phyloP scores from a whole-genome alignment of 2,888 invertebrate species.

The Julus scanicus region DNA sequence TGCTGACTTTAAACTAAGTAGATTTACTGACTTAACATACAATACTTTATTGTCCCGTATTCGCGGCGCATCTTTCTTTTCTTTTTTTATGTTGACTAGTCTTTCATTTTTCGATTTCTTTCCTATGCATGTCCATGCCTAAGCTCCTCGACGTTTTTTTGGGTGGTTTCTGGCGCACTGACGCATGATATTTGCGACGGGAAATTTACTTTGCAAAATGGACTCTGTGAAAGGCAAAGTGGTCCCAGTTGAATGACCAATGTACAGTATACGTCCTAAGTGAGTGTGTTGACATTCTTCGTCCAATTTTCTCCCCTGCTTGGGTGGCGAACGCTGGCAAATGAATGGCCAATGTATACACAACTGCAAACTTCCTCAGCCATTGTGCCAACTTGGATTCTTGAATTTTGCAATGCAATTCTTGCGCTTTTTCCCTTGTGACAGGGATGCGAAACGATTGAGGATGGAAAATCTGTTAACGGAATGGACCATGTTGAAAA shows the following conservation, averaged over 20 bases:
- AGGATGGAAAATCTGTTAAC: not conserved
- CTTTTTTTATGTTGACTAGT: not conserved
- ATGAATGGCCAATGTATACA: not conserved
- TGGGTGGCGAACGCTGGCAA: not conserved
- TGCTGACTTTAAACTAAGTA: slow-evolving; percentile 49
- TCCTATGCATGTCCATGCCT: not conserved
- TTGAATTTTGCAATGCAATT: not conserved
- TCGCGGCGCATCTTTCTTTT: slow-evolving; percentile 27
- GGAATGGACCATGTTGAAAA: not conserved
- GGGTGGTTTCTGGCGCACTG: not conserved
- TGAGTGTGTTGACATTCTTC: slow-evolving; percentile 34
- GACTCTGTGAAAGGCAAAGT: slow-evolving; percentile 30
- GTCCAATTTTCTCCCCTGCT: not conserved
- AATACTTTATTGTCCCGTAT: slow-evolving; percentile 40
- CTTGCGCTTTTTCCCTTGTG: not conserved
- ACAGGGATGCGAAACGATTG: not conserved
- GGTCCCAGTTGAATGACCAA: slow-evolving; percentile 35
- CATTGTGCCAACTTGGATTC: not conserved
- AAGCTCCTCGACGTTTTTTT: not conserved
- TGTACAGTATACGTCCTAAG: not conserved
- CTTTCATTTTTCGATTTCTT: slow-evolving; percentile 21
- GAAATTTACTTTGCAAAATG: slow-evolving; percentile 42
- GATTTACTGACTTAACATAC: slow-evolving; percentile 49
- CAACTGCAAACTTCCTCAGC: not conserved
- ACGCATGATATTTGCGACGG: slow-evolving; percentile 18